phyloP scores from a whole-genome alignment of 2,797 vertebrate genomes.

The Tapera naevia region DNA sequence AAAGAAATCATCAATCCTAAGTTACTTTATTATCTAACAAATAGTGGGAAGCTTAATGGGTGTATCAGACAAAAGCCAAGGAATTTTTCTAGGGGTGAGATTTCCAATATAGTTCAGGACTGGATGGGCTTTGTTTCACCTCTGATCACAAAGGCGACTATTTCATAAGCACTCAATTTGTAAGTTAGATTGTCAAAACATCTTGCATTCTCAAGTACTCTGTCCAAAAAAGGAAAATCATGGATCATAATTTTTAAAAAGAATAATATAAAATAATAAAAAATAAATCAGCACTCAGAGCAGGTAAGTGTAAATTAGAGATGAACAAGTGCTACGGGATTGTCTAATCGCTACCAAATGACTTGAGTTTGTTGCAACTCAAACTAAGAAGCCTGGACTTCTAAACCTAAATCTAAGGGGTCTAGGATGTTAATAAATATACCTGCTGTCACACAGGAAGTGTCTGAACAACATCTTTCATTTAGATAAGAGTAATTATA shows the following conservation, averaged over 20 bases:
- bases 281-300: background rate
- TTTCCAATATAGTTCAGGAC: background rate
- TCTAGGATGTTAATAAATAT: background rate
- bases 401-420: background rate
- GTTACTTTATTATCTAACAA: background rate
- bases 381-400: background rate
- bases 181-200: background rate
- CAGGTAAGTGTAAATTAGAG: background rate
- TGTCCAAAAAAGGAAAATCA: background rate
- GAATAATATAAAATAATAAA: background rate
- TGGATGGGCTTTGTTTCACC: background rate
- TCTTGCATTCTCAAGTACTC: background rate
- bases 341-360: accelerated
- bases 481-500: background rate
- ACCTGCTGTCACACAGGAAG: background rate
- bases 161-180: background rate
- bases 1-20: background rate
- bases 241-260: background rate
- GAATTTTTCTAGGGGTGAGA: background rate
- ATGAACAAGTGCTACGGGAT: background rate
- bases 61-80: background rate
- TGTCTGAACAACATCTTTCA: background rate
- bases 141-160: background rate
- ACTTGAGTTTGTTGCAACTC: background rate
- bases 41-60: background rate